These are phyloP conservation scores for Apoda limacodes DNA, from an alignment of 2,888 invertebrate genomes.

Conservation along the genomic window DNA sequence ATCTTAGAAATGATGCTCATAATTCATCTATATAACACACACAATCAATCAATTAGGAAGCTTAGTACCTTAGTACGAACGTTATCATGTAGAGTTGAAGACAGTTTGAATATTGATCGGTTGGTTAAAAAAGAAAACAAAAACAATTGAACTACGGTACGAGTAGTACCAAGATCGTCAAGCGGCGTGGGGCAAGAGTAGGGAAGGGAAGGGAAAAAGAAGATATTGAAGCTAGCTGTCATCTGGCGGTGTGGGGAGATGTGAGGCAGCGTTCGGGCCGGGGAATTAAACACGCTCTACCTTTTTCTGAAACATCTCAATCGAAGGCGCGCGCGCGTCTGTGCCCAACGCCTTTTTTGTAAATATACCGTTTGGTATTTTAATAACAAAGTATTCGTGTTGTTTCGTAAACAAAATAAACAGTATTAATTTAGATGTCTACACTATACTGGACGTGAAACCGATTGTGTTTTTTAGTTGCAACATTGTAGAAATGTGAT, in stretches of 20 bases:
- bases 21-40: conserved; percentile 15
- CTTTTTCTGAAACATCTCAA: conserved; percentile 33
- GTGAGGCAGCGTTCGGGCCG: conserved; percentile 9
- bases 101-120: conserved; percentile 6
- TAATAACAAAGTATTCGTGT: conserved; percentile 29
- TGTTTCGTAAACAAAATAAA: conserved; percentile 16
- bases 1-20: conserved; percentile 11
- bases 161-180: conserved; percentile 14
- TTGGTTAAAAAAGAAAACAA: background rate
- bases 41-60: conserved; percentile 31
- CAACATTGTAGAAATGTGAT: conserved; percentile 30
- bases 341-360: conserved; percentile 22
- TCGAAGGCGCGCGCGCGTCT: conserved; percentile 44
- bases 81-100: conserved; percentile 31
- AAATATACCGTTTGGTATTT: conserved; percentile 16
- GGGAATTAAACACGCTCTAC: conserved; percentile 17
- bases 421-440: conserved; percentile 6
- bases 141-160: conserved; percentile 4
- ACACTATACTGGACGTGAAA: conserved; percentile 7
- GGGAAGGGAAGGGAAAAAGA: conserved; percentile 8
- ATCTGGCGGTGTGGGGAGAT: conserved; percentile 3
- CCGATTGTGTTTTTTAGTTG: conserved; percentile 10
- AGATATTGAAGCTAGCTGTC: conserved; percentile 12
- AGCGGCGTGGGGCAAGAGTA: conserved; percentile 2
- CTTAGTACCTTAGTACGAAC: conserved; percentile 33